Evolutionary conservation across 2,797 vertebrate genomes (phyloP).

Genomic region (Lerista edwardsae): DNA sequence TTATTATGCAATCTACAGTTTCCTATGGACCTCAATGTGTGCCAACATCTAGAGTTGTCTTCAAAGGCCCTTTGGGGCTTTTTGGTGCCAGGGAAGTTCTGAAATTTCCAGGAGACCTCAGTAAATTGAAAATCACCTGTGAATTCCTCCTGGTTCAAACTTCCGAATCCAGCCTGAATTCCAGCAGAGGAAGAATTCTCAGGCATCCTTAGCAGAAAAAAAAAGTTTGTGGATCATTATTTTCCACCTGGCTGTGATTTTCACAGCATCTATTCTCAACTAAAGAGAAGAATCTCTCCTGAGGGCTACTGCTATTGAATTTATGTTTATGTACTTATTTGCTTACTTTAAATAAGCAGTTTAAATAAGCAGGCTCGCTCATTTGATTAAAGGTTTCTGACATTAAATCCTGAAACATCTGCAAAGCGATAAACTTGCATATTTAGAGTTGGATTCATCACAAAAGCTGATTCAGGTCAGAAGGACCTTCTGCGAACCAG

Average conservation of each 20-base stretch:
- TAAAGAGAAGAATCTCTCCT: not conserved
- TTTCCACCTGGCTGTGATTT: not conserved
- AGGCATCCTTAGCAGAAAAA: not conserved
- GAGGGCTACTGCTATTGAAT: not conserved
- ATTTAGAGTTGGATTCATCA: slow-evolving; percentile 28
- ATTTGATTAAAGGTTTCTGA: slow-evolving; percentile 26
- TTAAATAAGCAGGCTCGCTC: slow-evolving; percentile 21
- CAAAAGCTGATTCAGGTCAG: slow-evolving; percentile 17
- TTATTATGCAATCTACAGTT: too few species aligned
- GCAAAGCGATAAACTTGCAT: slow-evolving; percentile 15
- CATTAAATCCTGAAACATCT: slow-evolving; percentile 39
- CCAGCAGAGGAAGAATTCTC: not conserved
- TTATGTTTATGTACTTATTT: slow-evolving; percentile 19
- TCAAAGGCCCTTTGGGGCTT: not conserved
- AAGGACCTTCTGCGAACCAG: slow-evolving; percentile 31
- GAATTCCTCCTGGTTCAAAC: not conserved
- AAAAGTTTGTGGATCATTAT: not conserved
- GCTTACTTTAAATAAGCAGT: slow-evolving; percentile 8
- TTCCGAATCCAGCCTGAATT: not conserved
- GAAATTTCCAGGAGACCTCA: not conserved
- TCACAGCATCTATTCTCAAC: not conserved
- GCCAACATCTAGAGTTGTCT: not conserved
- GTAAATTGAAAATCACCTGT: not conserved
- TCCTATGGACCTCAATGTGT: not conserved
- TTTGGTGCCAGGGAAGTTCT: not conserved